A percentile compares a stretch with the other conserved stretches of the same genome.
Conservation (phyloP, 2,797 vertebrate species). For the Spatula versicolor region DNA sequence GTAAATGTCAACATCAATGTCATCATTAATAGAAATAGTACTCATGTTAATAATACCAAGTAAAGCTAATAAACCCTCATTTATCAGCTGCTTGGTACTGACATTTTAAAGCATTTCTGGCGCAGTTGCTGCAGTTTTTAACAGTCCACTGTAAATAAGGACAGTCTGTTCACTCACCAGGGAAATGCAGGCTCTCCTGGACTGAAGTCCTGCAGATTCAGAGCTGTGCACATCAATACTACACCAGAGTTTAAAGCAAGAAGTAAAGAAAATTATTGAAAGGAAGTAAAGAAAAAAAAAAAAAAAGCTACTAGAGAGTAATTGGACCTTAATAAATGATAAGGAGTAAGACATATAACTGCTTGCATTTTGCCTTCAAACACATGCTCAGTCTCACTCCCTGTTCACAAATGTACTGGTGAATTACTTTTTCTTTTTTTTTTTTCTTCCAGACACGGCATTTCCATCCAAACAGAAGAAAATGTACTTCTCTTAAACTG, state of each 20-base stretch:
- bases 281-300: background rate
- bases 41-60: background rate
- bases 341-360: background rate
- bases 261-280: background rate
- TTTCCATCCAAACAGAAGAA: background rate
- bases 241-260: background rate
- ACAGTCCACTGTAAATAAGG: background rate
- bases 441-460: background rate
- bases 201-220: background rate
- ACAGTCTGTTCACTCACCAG: background rate
- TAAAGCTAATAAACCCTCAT: background rate
- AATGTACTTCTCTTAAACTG: constrained; percentile 15
- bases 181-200: background rate
- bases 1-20: background rate
- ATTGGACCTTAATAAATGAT: background rate
- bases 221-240: background rate
- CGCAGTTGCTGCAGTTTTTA: background rate
- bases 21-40: background rate
- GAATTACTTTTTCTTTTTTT: background rate
- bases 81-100: background rate
- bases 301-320: background rate
- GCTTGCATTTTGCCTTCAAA: background rate
- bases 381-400: background rate
- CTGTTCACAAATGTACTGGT: background rate
- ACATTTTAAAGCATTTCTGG: background rate